A percentile compares a stretch with the other conserved stretches of the same genome.
phyloP scores from a whole-genome alignment of 2,113 vertebrate genomes.

The Otocyon megalotis region DNA sequence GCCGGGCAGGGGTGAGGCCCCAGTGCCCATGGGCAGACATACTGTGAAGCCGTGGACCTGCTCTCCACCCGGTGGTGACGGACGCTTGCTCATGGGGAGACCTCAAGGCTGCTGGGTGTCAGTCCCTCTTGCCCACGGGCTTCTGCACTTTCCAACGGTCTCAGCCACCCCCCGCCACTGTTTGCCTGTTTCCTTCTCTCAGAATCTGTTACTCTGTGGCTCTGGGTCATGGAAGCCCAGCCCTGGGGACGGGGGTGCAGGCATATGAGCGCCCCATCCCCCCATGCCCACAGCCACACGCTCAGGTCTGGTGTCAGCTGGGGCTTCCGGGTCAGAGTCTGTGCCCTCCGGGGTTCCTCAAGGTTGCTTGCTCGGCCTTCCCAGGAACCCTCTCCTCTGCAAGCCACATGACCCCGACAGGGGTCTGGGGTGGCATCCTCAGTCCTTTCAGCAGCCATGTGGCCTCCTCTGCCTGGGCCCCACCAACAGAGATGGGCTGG shows the following conservation, averaged over 20 bases:
- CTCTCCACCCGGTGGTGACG: background rate
- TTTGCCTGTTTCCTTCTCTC: background rate
- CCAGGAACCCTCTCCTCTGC: background rate
- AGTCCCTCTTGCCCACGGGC: background rate
- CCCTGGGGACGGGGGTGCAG: background rate
- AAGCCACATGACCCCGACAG: rapidly evolving
- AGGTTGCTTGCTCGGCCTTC: background rate
- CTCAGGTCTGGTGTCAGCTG: background rate
- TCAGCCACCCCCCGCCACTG: background rate
- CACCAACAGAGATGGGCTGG: rapidly evolving
- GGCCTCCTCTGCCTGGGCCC: background rate
- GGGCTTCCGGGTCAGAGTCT: background rate
- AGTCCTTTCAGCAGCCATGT: rapidly evolving
- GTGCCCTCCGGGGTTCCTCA: rapidly evolving
- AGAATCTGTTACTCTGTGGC: rapidly evolving
- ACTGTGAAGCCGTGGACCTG: too few species aligned
- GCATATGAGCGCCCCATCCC: background rate
- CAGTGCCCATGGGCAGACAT: too few species aligned
- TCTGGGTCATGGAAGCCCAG: background rate
- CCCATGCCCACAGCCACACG: background rate
- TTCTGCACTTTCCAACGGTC: rapidly evolving
- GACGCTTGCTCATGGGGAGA: too few species aligned
- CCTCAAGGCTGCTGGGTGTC: background rate
- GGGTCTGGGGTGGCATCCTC: rapidly evolving
- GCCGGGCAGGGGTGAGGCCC: too few species aligned